Percentiles rank a stretch among this genome's conserved stretches.
These are phyloP conservation scores for Tauraco hartlaubi DNA, from an alignment of 2,797 vertebrate species.

Conservation along the genomic window DNA sequence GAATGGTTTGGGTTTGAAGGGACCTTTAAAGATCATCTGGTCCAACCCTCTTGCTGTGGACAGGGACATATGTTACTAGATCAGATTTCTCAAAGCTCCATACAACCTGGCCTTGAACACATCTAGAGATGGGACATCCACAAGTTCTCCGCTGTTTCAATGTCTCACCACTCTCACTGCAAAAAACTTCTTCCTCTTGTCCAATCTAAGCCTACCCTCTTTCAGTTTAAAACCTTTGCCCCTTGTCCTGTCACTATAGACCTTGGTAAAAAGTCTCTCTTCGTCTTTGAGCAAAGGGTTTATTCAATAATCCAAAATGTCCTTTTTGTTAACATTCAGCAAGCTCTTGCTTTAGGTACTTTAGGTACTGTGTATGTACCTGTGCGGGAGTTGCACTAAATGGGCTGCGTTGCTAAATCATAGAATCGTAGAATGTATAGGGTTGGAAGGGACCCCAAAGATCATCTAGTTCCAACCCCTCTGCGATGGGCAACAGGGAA, in stretches of 20 bases:
- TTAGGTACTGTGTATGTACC: neutral
- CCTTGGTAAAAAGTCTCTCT: neutral
- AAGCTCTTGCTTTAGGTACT: neutral
- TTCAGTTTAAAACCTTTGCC: neutral
- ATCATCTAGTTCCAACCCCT: too few relatives aligned
- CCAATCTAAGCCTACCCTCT: neutral
- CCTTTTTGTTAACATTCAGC: neutral
- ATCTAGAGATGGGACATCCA: fast-evolving
- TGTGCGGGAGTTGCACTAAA: neutral
- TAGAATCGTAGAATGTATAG: too few relatives aligned
- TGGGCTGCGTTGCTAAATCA: neutral
- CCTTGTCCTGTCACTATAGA: neutral
- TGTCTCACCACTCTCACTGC: neutral
- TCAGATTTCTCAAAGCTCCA: neutral
- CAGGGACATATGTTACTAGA: neutral
- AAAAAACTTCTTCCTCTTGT: neutral
- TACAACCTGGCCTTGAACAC: neutral
- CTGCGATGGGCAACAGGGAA: too few relatives aligned
- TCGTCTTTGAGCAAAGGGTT: neutral
- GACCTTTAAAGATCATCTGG: neutral
- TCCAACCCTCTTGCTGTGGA: neutral
- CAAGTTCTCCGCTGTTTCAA: neutral
- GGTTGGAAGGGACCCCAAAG: too few relatives aligned
- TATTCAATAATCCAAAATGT: neutral
- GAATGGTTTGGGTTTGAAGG: neutral